These are phyloP conservation scores for Microtus oregoni DNA, from an alignment of 2,113 vertebrate genomes.

Conservation along the genomic window DNA sequence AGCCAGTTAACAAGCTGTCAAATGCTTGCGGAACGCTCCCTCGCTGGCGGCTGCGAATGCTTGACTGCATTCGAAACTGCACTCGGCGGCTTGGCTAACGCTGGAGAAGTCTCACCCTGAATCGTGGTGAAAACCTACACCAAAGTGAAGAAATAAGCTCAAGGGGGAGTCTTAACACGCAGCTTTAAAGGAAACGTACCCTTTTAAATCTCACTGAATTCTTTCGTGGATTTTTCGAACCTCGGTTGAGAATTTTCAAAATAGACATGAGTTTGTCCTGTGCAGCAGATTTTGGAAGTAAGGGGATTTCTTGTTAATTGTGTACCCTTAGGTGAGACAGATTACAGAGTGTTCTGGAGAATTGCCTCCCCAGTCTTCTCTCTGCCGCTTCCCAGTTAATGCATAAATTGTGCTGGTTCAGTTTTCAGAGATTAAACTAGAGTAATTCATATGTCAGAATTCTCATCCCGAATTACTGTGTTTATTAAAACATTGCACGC, in stretches of 20 bases:
- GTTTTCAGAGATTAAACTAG: background rate
- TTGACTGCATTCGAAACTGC: no score
- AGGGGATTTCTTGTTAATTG: background rate
- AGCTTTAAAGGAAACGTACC: background rate
- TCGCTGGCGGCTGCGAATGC: background rate
- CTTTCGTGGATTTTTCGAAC: background rate
- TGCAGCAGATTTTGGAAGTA: background rate
- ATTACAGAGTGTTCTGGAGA: background rate
- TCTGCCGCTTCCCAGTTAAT: background rate
- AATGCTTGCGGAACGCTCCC: background rate
- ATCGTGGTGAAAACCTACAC: no score
- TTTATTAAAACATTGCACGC: background rate
- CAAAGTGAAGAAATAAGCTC: background rate
- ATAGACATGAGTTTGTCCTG: background rate
- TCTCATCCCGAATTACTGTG: background rate
- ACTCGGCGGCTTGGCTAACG: background rate
- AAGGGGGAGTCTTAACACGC: no score
- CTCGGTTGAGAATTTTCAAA: conserved; percentile 14
- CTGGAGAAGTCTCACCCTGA: background rate
- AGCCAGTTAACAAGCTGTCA: background rate
- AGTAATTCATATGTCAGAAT: background rate
- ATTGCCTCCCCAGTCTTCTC: background rate
- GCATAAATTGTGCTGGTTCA: background rate
- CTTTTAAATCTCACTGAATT: background rate
- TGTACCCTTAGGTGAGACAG: background rate